phyloP scores from a whole-genome alignment of 2,888 invertebrate genomes.

The Heliconius ethilla region DNA sequence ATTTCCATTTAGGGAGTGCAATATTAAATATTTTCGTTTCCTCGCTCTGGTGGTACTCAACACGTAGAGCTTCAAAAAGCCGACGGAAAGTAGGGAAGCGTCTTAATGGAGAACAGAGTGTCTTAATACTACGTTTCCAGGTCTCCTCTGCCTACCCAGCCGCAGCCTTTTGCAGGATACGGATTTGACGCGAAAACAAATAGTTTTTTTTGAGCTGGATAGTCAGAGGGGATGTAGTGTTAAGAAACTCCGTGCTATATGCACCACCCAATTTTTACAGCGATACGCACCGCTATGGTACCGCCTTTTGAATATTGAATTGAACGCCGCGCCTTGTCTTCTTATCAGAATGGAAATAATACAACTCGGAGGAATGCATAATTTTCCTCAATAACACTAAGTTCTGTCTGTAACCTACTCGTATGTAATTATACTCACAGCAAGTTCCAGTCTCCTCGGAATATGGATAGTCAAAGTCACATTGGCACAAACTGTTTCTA shows the following conservation, averaged over 20 bases:
- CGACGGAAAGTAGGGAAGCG: too few relatives aligned
- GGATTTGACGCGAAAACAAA: too few relatives aligned
- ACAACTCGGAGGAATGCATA: too few relatives aligned
- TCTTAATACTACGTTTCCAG: too few relatives aligned
- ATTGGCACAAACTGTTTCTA: constrained; percentile 70
- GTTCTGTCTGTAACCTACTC: neutral
- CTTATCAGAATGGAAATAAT: neutral
- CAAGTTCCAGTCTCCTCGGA: constrained; percentile 63
- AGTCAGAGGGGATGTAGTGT: neutral
- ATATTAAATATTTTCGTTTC: too few relatives aligned
- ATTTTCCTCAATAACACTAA: too few relatives aligned
- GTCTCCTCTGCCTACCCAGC: too few relatives aligned
- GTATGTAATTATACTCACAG: constrained; percentile 54
- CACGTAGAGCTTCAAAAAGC: neutral
- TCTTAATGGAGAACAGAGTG: too few relatives aligned
- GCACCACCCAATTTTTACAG: neutral
- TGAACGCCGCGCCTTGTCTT: neutral
- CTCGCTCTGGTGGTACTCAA: neutral
- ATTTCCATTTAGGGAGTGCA: too few relatives aligned
- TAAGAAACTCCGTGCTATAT: neutral
- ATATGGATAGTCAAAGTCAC: constrained; percentile 62
- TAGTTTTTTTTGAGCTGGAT: neutral
- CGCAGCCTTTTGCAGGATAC: too few relatives aligned
- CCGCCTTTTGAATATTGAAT: neutral
- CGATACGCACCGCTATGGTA: neutral